Evolutionary conservation across 1,140 invertebrate genomes (phyloP).

Genomic region (Eufriesea mexicana): DNA sequence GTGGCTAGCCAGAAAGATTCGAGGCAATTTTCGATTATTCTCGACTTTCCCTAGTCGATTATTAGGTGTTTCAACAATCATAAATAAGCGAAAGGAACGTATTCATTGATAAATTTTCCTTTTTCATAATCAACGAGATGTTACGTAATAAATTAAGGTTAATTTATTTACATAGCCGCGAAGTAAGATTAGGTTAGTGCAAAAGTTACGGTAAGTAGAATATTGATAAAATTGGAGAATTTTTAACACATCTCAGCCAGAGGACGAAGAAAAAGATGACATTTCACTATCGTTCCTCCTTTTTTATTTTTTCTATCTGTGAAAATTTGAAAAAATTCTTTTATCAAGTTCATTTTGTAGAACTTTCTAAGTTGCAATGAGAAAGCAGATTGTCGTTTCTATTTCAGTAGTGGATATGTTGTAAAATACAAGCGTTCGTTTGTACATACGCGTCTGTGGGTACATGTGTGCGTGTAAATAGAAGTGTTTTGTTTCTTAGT

Average conservation of each 20-base stretch:
- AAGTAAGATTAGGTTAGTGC: background rate
- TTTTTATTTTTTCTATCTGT: background rate
- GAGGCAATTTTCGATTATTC: background rate
- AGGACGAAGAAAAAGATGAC: background rate
- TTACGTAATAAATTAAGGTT: background rate
- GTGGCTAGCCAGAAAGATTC: background rate
- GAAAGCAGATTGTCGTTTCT: background rate
- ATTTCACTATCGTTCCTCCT: background rate
- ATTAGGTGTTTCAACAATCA: background rate
- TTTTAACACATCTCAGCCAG: too few species aligned
- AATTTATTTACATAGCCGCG: constrained; percentile 1
- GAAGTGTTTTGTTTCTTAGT: constrained; percentile 19
- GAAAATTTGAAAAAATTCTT: background rate
- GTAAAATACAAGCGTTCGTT: constrained; percentile 14
- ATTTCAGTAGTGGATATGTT: background rate
- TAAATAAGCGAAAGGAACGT: background rate
- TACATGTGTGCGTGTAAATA: constrained; percentile 50
- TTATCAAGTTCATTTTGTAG: background rate
- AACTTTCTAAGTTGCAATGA: background rate
- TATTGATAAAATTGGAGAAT: too few species aligned
- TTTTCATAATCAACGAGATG: background rate
- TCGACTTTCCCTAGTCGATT: background rate
- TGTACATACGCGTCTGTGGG: constrained; percentile 39
- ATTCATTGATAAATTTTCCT: background rate
- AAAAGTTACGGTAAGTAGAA: background rate